Evolutionary conservation across 2,113 vertebrate genomes (phyloP), one percentile per base, ranked within the genome.

Genomic region (Murina feae): DNA sequence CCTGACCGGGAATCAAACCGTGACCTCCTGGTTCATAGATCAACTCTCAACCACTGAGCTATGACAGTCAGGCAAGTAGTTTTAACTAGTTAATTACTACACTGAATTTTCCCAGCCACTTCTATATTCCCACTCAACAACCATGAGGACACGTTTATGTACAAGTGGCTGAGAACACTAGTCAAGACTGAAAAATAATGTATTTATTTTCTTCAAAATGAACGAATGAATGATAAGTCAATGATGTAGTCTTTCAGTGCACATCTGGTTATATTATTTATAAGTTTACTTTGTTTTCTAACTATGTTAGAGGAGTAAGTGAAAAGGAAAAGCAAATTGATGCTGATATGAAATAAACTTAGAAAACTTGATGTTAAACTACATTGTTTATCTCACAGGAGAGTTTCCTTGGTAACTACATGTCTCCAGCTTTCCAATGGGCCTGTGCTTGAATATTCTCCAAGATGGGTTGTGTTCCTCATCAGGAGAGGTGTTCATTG

Each of bases 401-500:
- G 9, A 76, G 60, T 91, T 60, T 83, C 78, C 96, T 76, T 94
- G 85, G 91, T 49, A 79, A 95, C 74, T 30, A 10, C 14, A 0
- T 25, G 78, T 30, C 86, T 71, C 49, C 42, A 28, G 83, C 58
- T 58, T 93, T 79, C 80, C 49, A 35, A 51, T 6, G 71, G 82
- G 47, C 65, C 44, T 89, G 58, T 13, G 1, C 69, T 76, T 91
- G 86, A 75, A 85, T 85, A 68, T 94, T 4, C 91, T 89, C 74
- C 44, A 39, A 72, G 60, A 63, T 14, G 78, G 39, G 9, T 32
- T 47, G 30, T 18, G 9, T 80, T 78, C 42, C 90, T 96, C 90
- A 92, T 93, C 93, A 88, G 75, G 86, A 92, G 66, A 96, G 86
- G 94, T 93, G 91, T 88, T 96, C 92, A 82, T 96, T 88, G 88